phyloP scores from a whole-genome alignment of 2,888 invertebrate species.

The Scrobipalpa atriplicella region DNA sequence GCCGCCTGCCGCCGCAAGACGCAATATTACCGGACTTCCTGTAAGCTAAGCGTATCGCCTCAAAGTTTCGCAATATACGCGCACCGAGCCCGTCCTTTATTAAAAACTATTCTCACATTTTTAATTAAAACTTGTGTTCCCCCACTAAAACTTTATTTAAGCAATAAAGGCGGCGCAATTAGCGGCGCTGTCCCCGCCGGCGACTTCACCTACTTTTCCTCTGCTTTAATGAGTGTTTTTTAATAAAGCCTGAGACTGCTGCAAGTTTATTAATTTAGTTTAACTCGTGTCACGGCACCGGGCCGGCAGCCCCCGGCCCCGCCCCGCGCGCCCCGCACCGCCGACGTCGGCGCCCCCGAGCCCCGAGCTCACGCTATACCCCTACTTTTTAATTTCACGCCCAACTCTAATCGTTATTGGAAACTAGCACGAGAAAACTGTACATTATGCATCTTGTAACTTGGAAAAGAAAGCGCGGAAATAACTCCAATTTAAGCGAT shows the following conservation, averaged over 20 bases:
- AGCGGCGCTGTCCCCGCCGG: constrained; percentile 81
- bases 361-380: constrained; percentile 48
- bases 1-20: constrained; percentile 38
- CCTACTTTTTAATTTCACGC: constrained; percentile 64
- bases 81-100: constrained; percentile 78
- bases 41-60: constrained; percentile 78
- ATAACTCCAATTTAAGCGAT: background rate
- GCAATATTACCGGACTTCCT: constrained; percentile 74
- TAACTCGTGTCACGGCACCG: constrained; percentile 75
- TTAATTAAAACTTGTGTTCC: constrained; percentile 83
- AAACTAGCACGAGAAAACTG: constrained; percentile 36
- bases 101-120: constrained; percentile 83
- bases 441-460: constrained; percentile 29
- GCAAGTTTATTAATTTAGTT: constrained; percentile 82
- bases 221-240: constrained; percentile 82
- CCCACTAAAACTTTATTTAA: constrained; percentile 83
- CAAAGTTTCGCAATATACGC: constrained; percentile 82
- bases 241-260: constrained; percentile 79
- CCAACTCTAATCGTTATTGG: constrained; percentile 45
- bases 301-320: constrained; percentile 39
- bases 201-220: constrained; percentile 82
- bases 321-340: constrained; percentile 43
- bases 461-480: constrained; percentile 24
- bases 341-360: constrained; percentile 43
- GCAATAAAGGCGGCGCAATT: constrained; percentile 83